These are phyloP conservation scores for Protobothrops flavoviridis DNA, from an alignment of 2,113 vertebrate genomes.

Conservation along the genomic window DNA sequence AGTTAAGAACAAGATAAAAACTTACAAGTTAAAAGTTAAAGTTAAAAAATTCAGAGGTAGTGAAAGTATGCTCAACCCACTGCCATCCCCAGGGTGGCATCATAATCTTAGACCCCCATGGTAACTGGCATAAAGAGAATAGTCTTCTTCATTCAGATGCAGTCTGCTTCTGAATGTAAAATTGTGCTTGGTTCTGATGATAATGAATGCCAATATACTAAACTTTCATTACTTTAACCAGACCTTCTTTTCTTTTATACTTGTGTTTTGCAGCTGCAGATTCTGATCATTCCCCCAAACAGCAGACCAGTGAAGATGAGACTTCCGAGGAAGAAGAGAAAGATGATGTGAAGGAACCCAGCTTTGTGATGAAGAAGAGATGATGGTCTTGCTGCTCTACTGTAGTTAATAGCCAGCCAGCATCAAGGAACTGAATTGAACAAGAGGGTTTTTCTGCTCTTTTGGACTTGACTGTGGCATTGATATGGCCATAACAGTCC, in stretches of 20 bases:
- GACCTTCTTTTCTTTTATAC: neutral
- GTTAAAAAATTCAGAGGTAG: neutral
- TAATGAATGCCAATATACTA: neutral
- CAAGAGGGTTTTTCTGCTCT: slow-evolving; percentile 51
- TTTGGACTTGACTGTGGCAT: slow-evolving; percentile 38
- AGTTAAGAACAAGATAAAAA: neutral
- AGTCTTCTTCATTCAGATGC: neutral
- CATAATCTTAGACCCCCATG: neutral
- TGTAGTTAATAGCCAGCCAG: slow-evolving; percentile 33
- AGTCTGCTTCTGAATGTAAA: neutral
- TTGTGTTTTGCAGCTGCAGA: slow-evolving; percentile 48
- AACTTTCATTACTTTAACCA: neutral
- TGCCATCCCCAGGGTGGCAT: neutral
- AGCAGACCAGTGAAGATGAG: slow-evolving; percentile 63
- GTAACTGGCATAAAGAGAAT: neutral
- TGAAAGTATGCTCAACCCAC: neutral
- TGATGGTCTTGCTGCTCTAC: slow-evolving; percentile 44
- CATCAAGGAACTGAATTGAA: slow-evolving; percentile 46
- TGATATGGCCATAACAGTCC: slow-evolving; percentile 34
- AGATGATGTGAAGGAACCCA: slow-evolving; percentile 68
- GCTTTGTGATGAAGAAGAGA: slow-evolving; percentile 69
- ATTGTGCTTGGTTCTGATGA: neutral
- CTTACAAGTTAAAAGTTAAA: neutral
- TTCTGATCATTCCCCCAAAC: slow-evolving; percentile 59
- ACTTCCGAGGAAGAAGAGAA: slow-evolving; percentile 70